Percentiles rank a stretch among this genome's conserved stretches.
Conservation (phyloP, 2,888 invertebrate genomes). For the Chalcis sispes region DNA sequence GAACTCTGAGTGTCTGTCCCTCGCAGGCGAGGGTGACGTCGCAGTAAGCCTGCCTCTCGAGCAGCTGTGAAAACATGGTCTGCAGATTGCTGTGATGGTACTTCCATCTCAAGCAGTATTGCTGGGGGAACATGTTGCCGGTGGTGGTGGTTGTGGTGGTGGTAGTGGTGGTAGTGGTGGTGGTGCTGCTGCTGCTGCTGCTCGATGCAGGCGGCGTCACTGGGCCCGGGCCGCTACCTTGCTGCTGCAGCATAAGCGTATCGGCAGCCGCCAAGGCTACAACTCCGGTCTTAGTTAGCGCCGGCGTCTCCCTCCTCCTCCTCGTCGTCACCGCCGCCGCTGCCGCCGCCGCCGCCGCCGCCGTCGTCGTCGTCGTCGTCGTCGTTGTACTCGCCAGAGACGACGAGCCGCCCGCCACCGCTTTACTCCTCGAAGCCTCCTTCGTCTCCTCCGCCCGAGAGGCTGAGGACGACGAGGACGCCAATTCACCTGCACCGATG, state of each 20-base stretch:
- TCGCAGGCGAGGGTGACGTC: conserved; percentile 94
- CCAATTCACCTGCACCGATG: neutral
- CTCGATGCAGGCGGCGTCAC: conserved; percentile 65
- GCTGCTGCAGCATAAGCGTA: conserved; percentile 71
- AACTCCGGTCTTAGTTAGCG: neutral
- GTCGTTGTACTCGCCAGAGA: neutral
- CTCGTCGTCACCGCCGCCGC: neutral
- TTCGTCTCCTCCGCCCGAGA: conserved; percentile 33
- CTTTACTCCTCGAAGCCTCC: conserved; percentile 57
- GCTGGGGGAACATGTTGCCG: conserved; percentile 86
- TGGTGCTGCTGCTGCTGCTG: conserved; percentile 80
- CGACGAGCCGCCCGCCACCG: conserved; percentile 31
- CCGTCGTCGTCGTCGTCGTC: neutral
- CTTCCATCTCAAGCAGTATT: conserved; percentile 95
- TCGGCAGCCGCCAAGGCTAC: conserved; percentile 45
- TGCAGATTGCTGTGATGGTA: conserved; percentile 94
- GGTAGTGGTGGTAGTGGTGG: conserved; percentile 95
- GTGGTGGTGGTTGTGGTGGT: conserved; percentile 61
- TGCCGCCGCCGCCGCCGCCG: neutral
- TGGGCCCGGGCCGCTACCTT: conserved; percentile 68
- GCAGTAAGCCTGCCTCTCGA: conserved; percentile 92
- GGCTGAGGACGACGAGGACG: conserved; percentile 34
- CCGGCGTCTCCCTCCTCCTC: neutral
- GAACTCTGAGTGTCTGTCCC: conserved; percentile 86
- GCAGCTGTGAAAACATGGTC: conserved; percentile 91